A percentile compares a stretch with the other conserved stretches of the same genome.
phyloP scores from a whole-genome alignment of 2,888 invertebrate genomes.

The Cybosia mesomella region DNA sequence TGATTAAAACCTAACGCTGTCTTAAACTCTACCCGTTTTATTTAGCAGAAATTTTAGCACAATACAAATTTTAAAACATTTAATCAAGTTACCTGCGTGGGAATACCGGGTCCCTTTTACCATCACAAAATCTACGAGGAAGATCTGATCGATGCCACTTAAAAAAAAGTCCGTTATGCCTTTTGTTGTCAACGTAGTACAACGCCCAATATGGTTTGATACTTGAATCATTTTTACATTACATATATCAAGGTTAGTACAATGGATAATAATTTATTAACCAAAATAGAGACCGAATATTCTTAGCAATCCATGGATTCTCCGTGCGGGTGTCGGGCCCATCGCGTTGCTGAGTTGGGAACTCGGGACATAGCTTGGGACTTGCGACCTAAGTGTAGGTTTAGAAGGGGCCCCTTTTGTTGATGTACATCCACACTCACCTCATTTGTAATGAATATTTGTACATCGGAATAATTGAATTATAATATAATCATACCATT shows the following conservation, averaged over 20 bases:
- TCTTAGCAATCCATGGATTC: too few species aligned
- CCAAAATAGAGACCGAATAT: too few species aligned
- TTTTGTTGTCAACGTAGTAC: constrained; percentile 71
- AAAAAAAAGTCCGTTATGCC: constrained; percentile 81
- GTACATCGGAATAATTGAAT: not conserved
- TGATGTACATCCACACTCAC: too few species aligned
- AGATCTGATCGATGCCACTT: constrained; percentile 72
- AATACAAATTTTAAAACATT: constrained; percentile 25
- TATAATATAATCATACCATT: not conserved
- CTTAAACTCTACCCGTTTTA: not conserved
- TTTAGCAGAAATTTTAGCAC: not conserved
- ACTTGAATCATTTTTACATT: constrained; percentile 42
- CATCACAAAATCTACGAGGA: constrained; percentile 69
- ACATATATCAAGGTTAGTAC: not conserved
- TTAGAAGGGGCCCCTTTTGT: too few species aligned
- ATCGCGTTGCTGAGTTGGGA: too few species aligned
- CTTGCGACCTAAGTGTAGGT: too few species aligned
- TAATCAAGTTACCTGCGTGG: constrained; percentile 69
- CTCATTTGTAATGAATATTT: too few species aligned
- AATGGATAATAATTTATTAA: not conserved
- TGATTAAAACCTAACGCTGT: not conserved
- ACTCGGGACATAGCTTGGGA: too few species aligned
- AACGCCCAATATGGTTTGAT: constrained; percentile 55
- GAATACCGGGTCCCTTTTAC: constrained; percentile 63
- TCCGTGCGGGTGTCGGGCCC: too few species aligned